phyloP scores from a whole-genome alignment of 2,113 vertebrate species.

The Urocolius indicus region DNA sequence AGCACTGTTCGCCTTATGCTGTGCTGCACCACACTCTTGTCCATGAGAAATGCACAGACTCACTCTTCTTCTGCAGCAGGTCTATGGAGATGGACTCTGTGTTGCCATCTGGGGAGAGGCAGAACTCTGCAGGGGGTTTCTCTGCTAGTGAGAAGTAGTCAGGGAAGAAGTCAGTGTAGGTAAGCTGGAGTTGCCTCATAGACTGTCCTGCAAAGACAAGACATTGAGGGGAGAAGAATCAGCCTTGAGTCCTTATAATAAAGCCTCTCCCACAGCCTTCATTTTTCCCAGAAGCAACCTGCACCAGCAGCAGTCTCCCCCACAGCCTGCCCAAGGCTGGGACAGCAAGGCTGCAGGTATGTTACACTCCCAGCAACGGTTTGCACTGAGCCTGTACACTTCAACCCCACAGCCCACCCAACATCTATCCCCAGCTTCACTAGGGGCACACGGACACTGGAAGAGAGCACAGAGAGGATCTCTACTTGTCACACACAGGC shows the following conservation, averaged over 20 bases:
- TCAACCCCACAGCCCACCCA: neutral
- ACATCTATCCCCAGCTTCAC: neutral
- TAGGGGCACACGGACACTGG: rapidly evolving
- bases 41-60: neutral
- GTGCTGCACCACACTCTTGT: rapidly evolving
- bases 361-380: neutral
- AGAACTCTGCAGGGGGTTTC: slow-evolving; percentile 95
- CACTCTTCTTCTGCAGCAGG: slow-evolving; percentile 92
- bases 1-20: neutral
- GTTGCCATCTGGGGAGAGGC: slow-evolving; percentile 91
- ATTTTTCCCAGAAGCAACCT: neutral
- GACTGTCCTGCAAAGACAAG: slow-evolving; percentile 72
- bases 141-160: slow-evolving; percentile 95
- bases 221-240: neutral
- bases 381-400: neutral
- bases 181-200: slow-evolving; percentile 80
- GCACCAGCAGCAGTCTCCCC: neutral
- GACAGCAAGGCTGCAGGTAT: neutral
- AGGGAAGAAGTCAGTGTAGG: slow-evolving; percentile 88
- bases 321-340: neutral
- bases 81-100: slow-evolving; percentile 89
- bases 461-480: neutral
- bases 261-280: neutral
- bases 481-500: neutral
- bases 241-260: neutral